phyloP scores from a whole-genome alignment of 2,797 vertebrate genomes.

The Scleropages formosus region DNA sequence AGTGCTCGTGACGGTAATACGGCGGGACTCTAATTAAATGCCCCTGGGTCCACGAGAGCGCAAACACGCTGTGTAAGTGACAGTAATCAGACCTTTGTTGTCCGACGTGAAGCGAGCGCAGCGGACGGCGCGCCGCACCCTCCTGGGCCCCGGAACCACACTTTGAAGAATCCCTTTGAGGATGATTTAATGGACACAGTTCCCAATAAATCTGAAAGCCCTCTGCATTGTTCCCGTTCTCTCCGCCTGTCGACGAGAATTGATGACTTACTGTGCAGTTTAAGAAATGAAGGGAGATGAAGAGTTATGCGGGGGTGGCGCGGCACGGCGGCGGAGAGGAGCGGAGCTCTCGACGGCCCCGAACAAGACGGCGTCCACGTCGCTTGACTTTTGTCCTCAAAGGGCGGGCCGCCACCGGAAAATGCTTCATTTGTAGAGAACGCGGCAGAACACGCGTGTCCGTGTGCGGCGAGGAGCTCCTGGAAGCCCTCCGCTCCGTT shows the following conservation, averaged over 20 bases:
- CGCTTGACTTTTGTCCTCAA: conserved; percentile 24
- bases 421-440: conserved; percentile 23
- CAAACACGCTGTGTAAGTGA: conserved; percentile 4
- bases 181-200: conserved; percentile 40
- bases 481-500: too few relatives aligned
- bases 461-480: too few relatives aligned
- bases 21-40: conserved; percentile 5
- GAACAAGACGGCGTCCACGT: conserved; percentile 29
- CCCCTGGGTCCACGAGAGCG: not conserved
- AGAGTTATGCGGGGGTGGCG: conserved; percentile 40
- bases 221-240: conserved; percentile 48
- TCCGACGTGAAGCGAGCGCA: not conserved
- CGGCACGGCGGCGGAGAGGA: too few relatives aligned
- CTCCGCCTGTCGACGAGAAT: conserved; percentile 45
- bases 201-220: conserved; percentile 55
- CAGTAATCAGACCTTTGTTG: conserved; percentile 25
- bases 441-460: conserved; percentile 28
- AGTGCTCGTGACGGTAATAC: not conserved
- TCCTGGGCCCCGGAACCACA: conserved; percentile 2
- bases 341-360: conserved; percentile 34
- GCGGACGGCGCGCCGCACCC: not conserved
- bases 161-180: conserved; percentile 32
- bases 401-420: conserved; percentile 41
- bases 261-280: conserved; percentile 48
- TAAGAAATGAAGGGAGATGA: conserved; percentile 46